phyloP scores from a whole-genome alignment of 2,888 invertebrate species.

The Tuberolachnus salignus region DNA sequence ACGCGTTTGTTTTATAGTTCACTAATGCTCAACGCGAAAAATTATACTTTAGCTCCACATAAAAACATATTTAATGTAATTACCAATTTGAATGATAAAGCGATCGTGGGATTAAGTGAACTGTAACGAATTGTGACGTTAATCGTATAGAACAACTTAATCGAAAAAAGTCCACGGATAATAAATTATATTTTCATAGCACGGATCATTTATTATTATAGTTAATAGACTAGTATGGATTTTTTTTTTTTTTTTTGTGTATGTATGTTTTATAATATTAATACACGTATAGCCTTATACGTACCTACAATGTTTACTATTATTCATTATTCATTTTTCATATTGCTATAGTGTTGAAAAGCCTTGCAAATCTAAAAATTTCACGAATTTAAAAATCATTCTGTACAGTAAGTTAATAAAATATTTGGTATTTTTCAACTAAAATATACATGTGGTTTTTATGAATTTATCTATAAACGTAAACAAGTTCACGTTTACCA shows the following conservation, averaged over 20 bases:
- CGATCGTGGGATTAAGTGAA: not conserved
- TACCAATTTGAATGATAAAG: not conserved
- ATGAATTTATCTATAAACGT: too few relatives aligned
- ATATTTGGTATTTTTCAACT: too few relatives aligned
- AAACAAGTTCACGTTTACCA: too few relatives aligned
- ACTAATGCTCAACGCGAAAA: not conserved
- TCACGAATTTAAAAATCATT: too few relatives aligned
- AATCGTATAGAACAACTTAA: not conserved
- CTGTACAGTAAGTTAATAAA: too few relatives aligned
- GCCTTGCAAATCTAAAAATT: too few relatives aligned
- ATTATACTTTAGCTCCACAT: not conserved
- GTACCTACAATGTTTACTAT: too few relatives aligned
- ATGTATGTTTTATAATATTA: too few relatives aligned
- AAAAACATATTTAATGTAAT: not conserved
- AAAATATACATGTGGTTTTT: too few relatives aligned
- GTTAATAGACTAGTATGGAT: constrained; percentile 9
- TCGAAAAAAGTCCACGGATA: not conserved
- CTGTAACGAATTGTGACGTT: constrained; percentile 6
- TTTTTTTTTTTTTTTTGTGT: constrained; percentile 3
- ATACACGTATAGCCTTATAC: too few relatives aligned
- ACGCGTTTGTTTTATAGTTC: not conserved
- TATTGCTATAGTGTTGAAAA: too few relatives aligned
- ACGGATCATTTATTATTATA: not conserved
- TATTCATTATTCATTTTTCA: too few relatives aligned
- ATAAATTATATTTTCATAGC: constrained; percentile 3